Percentiles rank a stretch among this genome's conserved stretches.
Conservation (phyloP, 2,797 vertebrate genomes). For the Tangara arthus region DNA sequence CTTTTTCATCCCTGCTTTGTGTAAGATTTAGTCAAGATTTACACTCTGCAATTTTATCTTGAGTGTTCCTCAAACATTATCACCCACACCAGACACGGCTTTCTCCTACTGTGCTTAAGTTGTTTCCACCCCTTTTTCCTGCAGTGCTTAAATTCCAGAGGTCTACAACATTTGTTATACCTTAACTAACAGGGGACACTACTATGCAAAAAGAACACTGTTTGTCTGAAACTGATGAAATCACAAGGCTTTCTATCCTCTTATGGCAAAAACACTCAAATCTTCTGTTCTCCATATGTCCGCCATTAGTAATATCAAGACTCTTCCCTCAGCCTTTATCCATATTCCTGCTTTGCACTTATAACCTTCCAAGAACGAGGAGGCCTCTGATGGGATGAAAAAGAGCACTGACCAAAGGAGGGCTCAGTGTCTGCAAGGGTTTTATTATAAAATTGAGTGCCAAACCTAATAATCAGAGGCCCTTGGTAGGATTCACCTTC, state of each 20-base stretch:
- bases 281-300: neutral
- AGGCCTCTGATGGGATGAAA: neutral
- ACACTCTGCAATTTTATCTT: neutral
- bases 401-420: neutral
- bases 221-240: neutral
- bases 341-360: neutral
- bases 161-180: neutral
- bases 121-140: neutral
- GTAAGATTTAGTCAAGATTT: neutral
- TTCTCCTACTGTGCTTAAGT: neutral
- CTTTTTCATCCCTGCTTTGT: neutral
- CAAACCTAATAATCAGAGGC: neutral
- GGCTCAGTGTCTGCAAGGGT: neutral
- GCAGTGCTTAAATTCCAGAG: neutral
- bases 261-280: neutral
- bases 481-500: neutral
- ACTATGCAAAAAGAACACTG: neutral
- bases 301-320: accelerated
- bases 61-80: neutral
- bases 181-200: neutral
- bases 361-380: neutral
- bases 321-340: neutral
- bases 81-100: neutral
- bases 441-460: neutral
- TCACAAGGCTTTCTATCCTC: neutral